Evolutionary conservation across 2,113 vertebrate genomes (phyloP).

Genomic region (Melanostigma gelatinosum): DNA sequence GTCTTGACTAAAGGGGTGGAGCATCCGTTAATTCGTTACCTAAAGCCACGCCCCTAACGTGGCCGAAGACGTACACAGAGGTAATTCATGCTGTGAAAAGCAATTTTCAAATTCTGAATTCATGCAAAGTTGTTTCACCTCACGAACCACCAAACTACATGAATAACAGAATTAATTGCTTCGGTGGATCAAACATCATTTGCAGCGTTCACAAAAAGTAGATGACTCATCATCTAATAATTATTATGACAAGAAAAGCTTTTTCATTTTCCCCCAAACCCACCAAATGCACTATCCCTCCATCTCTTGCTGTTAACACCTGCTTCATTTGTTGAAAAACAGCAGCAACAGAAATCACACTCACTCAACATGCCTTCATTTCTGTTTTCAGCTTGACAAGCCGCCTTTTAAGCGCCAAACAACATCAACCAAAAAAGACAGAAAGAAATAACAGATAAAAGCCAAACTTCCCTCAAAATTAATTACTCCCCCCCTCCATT

Average conservation of each 20-base stretch:
- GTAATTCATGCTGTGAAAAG: background rate
- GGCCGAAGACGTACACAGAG: background rate
- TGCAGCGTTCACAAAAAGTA: conserved; percentile 46
- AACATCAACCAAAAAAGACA: conserved; percentile 53
- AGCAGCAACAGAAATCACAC: conserved; percentile 59
- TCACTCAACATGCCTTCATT: conserved; percentile 44
- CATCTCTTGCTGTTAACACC: conserved; percentile 73
- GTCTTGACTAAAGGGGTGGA: background rate
- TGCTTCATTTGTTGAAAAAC: conserved; percentile 67
- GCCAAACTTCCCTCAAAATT: conserved; percentile 62
- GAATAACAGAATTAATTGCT: conserved; percentile 34
- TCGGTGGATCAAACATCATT: conserved; percentile 46
- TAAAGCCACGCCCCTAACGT: background rate
- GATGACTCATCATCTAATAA: conserved; percentile 70
- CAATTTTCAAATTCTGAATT: background rate
- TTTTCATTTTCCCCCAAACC: conserved; percentile 57
- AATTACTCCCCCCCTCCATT: conserved; percentile 46
- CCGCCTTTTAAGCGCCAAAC: conserved; percentile 57
- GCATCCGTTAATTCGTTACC: fast-evolving
- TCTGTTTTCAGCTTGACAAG: conserved; percentile 38
- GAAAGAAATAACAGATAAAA: conserved; percentile 60
- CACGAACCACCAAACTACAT: conserved; percentile 16
- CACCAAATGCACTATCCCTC: conserved; percentile 26
- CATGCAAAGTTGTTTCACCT: conserved; percentile 5
- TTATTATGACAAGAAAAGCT: conserved; percentile 62